Evolutionary conservation across 2,888 invertebrate genomes (phyloP).

Genomic region (Sthenelais limicola): DNA sequence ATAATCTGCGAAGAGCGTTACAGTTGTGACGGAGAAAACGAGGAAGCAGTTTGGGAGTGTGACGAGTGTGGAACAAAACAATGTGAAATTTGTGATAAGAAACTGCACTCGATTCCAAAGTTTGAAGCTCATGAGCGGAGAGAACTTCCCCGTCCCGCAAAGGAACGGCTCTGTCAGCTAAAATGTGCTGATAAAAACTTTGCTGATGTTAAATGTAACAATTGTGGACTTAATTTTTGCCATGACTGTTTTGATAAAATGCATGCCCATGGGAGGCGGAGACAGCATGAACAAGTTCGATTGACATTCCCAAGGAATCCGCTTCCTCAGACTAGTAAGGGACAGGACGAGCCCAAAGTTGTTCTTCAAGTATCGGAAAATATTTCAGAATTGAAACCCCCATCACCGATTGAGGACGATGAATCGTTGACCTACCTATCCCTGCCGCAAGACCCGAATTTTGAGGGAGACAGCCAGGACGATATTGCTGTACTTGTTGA

Average conservation of each 20-base stretch:
- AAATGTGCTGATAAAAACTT: slow-evolving; percentile 67
- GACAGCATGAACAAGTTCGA: slow-evolving; percentile 10
- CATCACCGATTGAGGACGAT: slow-evolving; percentile 58
- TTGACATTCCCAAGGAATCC: slow-evolving; percentile 50
- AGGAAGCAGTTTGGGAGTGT: slow-evolving; percentile 66
- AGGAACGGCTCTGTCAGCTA: slow-evolving; percentile 65
- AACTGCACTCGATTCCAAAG: slow-evolving; percentile 64
- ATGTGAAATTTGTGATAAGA: slow-evolving; percentile 67
- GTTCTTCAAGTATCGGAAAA: too few species aligned
- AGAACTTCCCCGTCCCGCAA: slow-evolving; percentile 57
- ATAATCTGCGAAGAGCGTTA: slow-evolving; percentile 65
- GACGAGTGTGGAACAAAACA: slow-evolving; percentile 69
- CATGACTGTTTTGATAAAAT: slow-evolving; percentile 66
- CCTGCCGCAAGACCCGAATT: slow-evolving; percentile 56
- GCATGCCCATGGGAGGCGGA: slow-evolving; percentile 46
- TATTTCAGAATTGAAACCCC: slow-evolving; percentile 53
- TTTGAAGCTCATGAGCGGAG: slow-evolving; percentile 66
- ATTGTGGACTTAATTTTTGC: slow-evolving; percentile 67
- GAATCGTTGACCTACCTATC: slow-evolving; percentile 64
- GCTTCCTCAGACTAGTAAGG: slow-evolving; percentile 44
- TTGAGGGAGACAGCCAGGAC: background rate
- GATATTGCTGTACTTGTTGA: slow-evolving; percentile 4
- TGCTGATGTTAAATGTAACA: slow-evolving; percentile 68
- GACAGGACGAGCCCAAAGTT: background rate
- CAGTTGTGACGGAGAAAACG: slow-evolving; percentile 61